Percentiles rank a stretch among this genome's conserved stretches.
Evolutionary conservation across 2,797 vertebrate genomes (phyloP).

Genomic region (Galago senegalensis): DNA sequence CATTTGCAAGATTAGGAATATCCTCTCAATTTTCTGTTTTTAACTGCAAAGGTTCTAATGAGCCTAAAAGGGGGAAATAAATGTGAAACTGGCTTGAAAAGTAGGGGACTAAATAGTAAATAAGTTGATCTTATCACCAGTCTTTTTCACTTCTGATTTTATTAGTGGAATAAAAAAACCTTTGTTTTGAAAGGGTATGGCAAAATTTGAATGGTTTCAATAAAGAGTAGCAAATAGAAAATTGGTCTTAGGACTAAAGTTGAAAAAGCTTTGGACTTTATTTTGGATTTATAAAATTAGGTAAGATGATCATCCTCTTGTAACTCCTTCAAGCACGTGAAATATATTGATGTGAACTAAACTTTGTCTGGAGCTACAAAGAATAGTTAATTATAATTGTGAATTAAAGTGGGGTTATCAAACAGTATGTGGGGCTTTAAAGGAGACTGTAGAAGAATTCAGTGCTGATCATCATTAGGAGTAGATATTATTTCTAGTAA

Average conservation of each 20-base stretch:
- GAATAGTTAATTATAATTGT: constrained; percentile 3
- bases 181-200: not conserved
- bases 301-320: not conserved
- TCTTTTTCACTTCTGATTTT: constrained; percentile 48
- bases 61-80: constrained; percentile 27
- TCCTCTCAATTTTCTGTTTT: constrained; percentile 14
- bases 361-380: not conserved
- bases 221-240: not conserved
- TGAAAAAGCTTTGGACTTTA: not conserved
- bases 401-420: not conserved
- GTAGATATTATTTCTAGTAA: constrained; percentile 18
- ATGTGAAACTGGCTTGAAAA: constrained; percentile 29
- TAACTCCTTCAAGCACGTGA: not conserved
- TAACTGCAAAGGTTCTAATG: constrained; percentile 24
- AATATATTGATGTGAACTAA: not conserved
- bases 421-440: not conserved
- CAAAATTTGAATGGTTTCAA: not conserved
- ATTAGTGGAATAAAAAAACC: not conserved
- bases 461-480: not conserved
- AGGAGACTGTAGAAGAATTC: not conserved
- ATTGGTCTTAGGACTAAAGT: not conserved
- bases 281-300: constrained; percentile 23
- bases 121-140: not conserved
- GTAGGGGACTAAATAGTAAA: not conserved
- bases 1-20: constrained; percentile 25